Evolutionary conservation across 2,797 vertebrate genomes (phyloP), one percentile per base, ranked within the genome.

Genomic region (Gymnopithys bicolor): DNA sequence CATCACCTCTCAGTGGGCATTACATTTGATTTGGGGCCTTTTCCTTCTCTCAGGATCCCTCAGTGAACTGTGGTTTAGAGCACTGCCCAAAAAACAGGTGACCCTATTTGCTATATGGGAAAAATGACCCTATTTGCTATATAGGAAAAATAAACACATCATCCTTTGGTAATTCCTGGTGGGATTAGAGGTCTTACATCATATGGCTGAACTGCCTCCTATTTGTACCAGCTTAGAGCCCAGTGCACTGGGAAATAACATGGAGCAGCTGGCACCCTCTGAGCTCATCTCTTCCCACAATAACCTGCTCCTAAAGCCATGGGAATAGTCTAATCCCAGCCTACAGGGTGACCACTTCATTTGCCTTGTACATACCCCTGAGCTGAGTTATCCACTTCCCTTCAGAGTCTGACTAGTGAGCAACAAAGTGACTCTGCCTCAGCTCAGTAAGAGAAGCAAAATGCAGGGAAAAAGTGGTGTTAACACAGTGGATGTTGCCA

Each of bases 241-340:
- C 11, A 1, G 32, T 83, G 71, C 63, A 41, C 39, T 91, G 92
- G 73, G 68, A 90, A 95, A 71, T 91, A 91, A 67, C 21, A 16
- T 7, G 64, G 83, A 75, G 62, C 83, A 95, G 83, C 92, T 96
- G 92, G 33, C 52, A 81, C 66, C 32, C 13, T 87, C 60, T 90
- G 66, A 86, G 75, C 66, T 75, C 80, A 19, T 67, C 32, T 60
- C 23, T 58, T n/a, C 28, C 5, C 3, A 2, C 73, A 95, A 56
- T 78, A 81, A 25, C 46, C 5, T 68, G 45, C 56, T 85, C 73
- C 56, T 83, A 45, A 94, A 23, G 33, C 37, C 37, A 46, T 16
- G 10, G 45, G 37, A 49, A 55, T 49, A 79, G 48, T 55, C 74
- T 80, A 69, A 76, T 85, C 56, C 33, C 49, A 63, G 1, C 37